Evolutionary conservation across 1,140 invertebrate genomes (phyloP).

Genomic region (Colletes latitarsis): DNA sequence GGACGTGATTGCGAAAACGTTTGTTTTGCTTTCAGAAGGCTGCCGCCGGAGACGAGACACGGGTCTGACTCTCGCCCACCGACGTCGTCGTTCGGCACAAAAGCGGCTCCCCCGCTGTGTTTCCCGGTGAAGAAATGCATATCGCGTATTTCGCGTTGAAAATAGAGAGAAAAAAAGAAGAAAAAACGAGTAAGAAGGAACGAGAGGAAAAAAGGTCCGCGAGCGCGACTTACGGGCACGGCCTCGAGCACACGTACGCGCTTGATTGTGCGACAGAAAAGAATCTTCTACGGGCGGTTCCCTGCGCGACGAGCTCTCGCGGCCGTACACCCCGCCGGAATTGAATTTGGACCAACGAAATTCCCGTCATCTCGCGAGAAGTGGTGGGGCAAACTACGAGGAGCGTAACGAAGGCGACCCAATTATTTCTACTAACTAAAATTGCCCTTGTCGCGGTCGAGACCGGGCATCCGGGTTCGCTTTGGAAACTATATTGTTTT

Average conservation of each 20-base stretch:
- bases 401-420: background rate
- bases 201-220: conserved; percentile 25
- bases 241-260: conserved; percentile 9
- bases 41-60: conserved; percentile 38
- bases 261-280: conserved; percentile 22
- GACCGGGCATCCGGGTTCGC: background rate
- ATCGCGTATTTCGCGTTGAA: conserved; percentile 40
- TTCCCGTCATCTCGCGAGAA: background rate
- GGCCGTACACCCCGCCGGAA: conserved; percentile 15
- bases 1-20: conserved; percentile 67
- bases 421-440: background rate
- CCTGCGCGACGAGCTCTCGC: background rate
- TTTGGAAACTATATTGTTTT: background rate
- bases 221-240: background rate
- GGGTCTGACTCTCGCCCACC: conserved; percentile 3
- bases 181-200: conserved; percentile 1
- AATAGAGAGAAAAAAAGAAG: conserved; percentile 5
- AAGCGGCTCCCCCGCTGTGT: conserved; percentile 37
- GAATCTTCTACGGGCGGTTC: conserved; percentile 3
- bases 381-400: no score
- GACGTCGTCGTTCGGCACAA: conserved; percentile 34
- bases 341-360: conserved; percentile 21
- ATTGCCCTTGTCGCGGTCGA: background rate
- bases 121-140: conserved; percentile 15
- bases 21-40: conserved; percentile 67